phyloP scores from a whole-genome alignment of 2,113 vertebrate species.

The Choloepus hoffmanni region DNA sequence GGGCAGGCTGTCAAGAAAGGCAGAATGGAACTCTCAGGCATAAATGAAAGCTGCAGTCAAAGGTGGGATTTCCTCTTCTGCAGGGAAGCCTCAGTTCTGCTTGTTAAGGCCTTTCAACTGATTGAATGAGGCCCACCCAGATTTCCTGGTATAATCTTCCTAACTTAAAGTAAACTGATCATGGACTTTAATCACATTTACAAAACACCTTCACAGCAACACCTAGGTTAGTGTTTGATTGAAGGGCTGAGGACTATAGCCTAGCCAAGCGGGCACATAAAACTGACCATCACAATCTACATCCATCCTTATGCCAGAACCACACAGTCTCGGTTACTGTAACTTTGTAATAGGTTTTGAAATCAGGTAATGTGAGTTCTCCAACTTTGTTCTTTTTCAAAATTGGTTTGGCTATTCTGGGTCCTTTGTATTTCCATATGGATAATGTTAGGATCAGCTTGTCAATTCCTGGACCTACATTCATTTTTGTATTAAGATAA shows the following conservation, averaged over 20 bases:
- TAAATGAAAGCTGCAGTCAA: neutral
- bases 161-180: neutral
- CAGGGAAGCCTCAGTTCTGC: neutral
- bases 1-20: neutral
- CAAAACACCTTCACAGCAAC: slow-evolving; percentile 15
- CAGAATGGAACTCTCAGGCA: neutral
- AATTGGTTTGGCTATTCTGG: neutral
- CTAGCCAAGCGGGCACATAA: neutral
- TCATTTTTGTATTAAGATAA: neutral
- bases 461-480: neutral
- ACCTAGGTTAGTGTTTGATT: neutral
- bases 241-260: neutral
- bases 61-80: neutral
- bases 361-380: neutral
- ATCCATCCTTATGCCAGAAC: neutral
- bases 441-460: neutral
- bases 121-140: slow-evolving; percentile 1
- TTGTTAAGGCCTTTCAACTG: neutral
- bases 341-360: neutral
- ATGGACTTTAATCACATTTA: slow-evolving; percentile 13
- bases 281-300: neutral
- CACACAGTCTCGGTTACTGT: neutral
- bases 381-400: neutral
- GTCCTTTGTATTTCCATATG: neutral
- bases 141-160: slow-evolving; percentile 46